Base-by-base conservation (phyloP, 2,113 vertebrate species). In the Calidris pygmaea region DNA sequence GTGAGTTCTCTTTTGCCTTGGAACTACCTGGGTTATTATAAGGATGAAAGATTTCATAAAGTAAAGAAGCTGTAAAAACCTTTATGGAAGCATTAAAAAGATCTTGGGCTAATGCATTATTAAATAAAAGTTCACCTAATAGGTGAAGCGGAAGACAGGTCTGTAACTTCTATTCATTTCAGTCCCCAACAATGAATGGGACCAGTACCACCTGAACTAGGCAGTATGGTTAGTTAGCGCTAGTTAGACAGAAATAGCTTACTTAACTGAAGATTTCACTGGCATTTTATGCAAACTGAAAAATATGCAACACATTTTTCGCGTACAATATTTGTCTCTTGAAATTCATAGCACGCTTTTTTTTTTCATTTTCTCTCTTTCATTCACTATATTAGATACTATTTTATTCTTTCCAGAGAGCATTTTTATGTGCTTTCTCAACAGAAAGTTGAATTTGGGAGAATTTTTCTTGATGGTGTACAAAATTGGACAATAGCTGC, bases 31-130 rank as follows among this genome's bases (percentile, higher is more conserved):
- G 21, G 56, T 92, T 65, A 39, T 80, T 68, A 19, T 24, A 89
- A 72, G 43, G 39, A 74, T 90, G 72, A 95, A 5, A 77, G 47
- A 93, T 88, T 87, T 94, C 82, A 77, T 43, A 84, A 88, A 74
- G 63, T 32, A 70, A 79, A 76, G 88, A 77, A 74, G 30, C 27
- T 86, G 55, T 92, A 92, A 94, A 95, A 96, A 83, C 26, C 82
- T 93, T 94, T 84, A 81, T 75, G 56, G 83, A 92, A 90, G 72
- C 68, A 84, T 72, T 92, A 84, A 93, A 87, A 90, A 91, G 59
- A 90, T 85, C 37, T 83, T 34, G 20, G 37, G 18, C 45, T 80
- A 77, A 90, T 80, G 59, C 37, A 91, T 90, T 90, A 86, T 78
- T 88, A 88, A 93, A 75, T n/a, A 91, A 78, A 91, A 93, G 75